Conservation (phyloP, 1,140 invertebrate genomes). For the Bilobella aurantiaca region DNA sequence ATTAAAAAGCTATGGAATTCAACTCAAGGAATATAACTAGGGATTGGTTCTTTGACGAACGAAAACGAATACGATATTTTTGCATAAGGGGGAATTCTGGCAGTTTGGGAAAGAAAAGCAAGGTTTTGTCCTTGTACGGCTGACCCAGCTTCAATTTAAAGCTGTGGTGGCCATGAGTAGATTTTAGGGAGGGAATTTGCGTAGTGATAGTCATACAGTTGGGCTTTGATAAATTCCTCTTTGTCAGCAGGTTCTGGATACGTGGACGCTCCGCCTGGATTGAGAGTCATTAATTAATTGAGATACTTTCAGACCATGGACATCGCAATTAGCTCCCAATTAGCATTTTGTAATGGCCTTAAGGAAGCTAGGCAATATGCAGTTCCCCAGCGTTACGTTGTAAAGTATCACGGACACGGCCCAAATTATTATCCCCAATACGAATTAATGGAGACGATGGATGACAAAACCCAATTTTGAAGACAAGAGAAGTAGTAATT, state of each 20-base stretch:
- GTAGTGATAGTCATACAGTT: conserved; percentile 68
- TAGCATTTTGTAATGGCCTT: not conserved
- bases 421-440: too few relatives aligned
- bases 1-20: too few relatives aligned
- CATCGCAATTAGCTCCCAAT: too few relatives aligned
- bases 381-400: conserved; percentile 7
- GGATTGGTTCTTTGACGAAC: too few relatives aligned
- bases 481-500: too few relatives aligned
- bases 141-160: not conserved
- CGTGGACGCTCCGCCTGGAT: conserved; percentile 58
- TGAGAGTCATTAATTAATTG: not conserved
- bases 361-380: not conserved
- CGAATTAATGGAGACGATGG: too few relatives aligned
- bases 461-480: too few relatives aligned
- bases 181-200: conserved; percentile 52
- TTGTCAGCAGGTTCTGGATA: conserved; percentile 65
- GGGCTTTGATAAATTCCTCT: conserved; percentile 62
- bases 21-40: too few relatives aligned
- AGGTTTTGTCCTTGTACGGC: too few relatives aligned
- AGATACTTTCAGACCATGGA: too few relatives aligned
- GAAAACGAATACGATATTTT: not conserved
- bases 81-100: not conserved
- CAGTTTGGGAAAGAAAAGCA: not conserved
- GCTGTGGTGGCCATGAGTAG: conserved; percentile 51
- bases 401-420: too few relatives aligned